Percentiles rank a stretch among this genome's conserved stretches.
These are phyloP conservation scores for Phytoseiulus persimilis DNA, from an alignment of 2,888 invertebrate genomes.

Conservation along the genomic window DNA sequence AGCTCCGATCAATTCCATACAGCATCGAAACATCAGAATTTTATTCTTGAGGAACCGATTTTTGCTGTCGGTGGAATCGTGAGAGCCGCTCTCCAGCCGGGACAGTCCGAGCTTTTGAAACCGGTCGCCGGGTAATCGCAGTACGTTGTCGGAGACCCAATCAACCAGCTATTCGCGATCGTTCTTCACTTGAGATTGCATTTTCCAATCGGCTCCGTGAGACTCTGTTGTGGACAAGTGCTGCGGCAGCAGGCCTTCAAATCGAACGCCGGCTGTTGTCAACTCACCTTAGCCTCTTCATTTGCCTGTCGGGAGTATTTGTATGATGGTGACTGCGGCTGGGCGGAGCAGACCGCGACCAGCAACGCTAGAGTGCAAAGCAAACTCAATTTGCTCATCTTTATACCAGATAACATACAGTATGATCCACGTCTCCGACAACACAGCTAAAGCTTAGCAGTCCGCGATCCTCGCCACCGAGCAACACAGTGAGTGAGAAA, in stretches of 20 bases:
- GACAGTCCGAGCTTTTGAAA: too few relatives aligned
- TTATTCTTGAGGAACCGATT: too few relatives aligned
- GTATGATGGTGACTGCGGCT: conserved; percentile 59
- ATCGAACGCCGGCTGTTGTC: conserved; percentile 37
- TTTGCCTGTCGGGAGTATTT: conserved; percentile 74
- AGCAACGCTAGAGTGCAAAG: not conserved
- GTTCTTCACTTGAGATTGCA: too few relatives aligned
- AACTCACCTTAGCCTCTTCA: conserved; percentile 44
- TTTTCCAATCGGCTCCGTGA: too few relatives aligned
- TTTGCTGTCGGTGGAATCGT: too few relatives aligned
- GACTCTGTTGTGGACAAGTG: too few relatives aligned
- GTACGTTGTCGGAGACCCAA: too few relatives aligned
- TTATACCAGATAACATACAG: not conserved
- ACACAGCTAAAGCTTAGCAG: not conserved
- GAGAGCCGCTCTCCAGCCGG: conserved; percentile 6
- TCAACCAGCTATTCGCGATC: too few relatives aligned
- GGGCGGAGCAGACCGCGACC: not conserved
- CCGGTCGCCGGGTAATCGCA: too few relatives aligned
- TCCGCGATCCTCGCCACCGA: not conserved
- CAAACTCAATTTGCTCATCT: not conserved
- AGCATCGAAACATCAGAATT: too few relatives aligned
- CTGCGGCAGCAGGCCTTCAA: not conserved
- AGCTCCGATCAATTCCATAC: too few relatives aligned
- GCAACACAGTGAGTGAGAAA: not conserved
- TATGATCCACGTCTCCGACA: not conserved